Evolutionary conservation across 2,113 vertebrate genomes (phyloP), one percentile per base, ranked within the genome.

Genomic region (Girardinichthys multiradiatus): DNA sequence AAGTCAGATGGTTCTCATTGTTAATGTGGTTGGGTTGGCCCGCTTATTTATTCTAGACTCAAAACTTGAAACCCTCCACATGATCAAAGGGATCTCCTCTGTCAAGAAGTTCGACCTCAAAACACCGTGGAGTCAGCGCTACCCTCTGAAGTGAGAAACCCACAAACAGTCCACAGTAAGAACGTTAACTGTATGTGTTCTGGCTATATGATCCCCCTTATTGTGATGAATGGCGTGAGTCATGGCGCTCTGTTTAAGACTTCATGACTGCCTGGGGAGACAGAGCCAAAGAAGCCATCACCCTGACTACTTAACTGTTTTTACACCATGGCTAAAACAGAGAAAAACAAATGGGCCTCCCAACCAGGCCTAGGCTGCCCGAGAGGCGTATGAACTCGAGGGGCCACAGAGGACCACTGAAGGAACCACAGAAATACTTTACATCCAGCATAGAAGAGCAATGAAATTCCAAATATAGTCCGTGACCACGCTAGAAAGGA

Each of bases 141-240:
- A 81, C 42, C 79, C 77, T 79, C 42, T 39, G 63, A 78, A 69
- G 54, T 14, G 51, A 79, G 74, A 77, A 65, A n/a, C 37, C 31
- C 61, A 27, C 74, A 78, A 63, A 68, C 39, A 57, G 54, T 64
- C 68, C 31, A 62, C 64, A 76, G 68, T 62, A 35, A 66, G 76
- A 65, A 31, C 26, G 35, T 76, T 76, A 76, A 57, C 72, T 68
- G 67, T 42, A 62, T 57, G 26, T 58, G 58, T 69, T 48, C 19
- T 76, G 64, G 82, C 64, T 78, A 70, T 76, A 85, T 30, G 27
- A 69, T 80, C 89, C 45, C 70, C 65, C 37, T 81, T 68, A 80
- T 82, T 74, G 73, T 83, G 82, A 85, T 87, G 72, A 83, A 90
- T 86, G 83, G 31, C 4, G 17, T 75, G 83, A 87, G 74, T 71